These are phyloP conservation scores for Biston betularia DNA, from an alignment of 2,888 invertebrate species.

Conservation along the genomic window DNA sequence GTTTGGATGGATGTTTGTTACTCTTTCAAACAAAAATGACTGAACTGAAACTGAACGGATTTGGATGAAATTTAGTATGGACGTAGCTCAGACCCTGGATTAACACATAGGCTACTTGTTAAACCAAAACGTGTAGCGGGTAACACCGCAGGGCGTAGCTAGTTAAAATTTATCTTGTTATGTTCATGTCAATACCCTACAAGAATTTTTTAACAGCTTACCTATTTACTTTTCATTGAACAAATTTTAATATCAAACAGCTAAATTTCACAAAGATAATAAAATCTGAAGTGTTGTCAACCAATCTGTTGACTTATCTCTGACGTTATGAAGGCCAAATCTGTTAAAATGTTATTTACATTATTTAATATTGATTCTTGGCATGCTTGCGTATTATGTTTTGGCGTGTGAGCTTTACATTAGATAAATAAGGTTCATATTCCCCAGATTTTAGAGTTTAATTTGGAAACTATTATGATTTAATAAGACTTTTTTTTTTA, in stretches of 20 bases:
- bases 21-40: no score
- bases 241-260: neutral
- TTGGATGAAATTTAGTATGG: no score
- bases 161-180: neutral
- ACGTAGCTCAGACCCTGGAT: no score
- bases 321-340: conserved; percentile 61
- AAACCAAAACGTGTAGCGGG: no score
- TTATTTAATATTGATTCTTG: conserved; percentile 53
- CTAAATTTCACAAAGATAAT: conserved; percentile 16
- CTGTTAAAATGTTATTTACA: conserved; percentile 65
- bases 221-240: conserved; percentile 6
- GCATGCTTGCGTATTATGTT: conserved; percentile 9
- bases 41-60: no score
- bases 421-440: conserved; percentile 4
- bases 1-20: no score
- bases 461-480: neutral
- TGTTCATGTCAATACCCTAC: neutral
- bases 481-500: no score
- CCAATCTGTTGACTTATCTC: conserved; percentile 61
- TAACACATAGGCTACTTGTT: no score
- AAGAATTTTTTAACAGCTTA: neutral
- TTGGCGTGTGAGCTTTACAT: neutral
- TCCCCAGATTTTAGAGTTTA: neutral
- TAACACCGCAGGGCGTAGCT: no score
- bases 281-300: conserved; percentile 41